Conservation (phyloP, 2,888 invertebrate species). For the Sicus ferrugineus region DNA sequence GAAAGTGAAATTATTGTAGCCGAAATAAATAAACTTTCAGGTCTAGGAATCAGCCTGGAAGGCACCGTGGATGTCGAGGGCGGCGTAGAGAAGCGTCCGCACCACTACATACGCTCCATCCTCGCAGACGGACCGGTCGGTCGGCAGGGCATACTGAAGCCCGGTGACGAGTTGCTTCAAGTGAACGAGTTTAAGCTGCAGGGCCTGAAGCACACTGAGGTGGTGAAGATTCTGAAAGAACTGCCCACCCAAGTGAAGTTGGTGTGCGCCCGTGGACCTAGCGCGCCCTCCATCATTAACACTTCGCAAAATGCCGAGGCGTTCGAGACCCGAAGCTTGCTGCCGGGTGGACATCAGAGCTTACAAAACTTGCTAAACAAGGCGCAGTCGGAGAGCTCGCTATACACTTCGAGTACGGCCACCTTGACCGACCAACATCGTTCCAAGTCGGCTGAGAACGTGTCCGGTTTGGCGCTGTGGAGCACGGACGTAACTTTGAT, state of each 20-base stretch:
- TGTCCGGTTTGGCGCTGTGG: constrained; percentile 97
- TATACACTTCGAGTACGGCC: constrained; percentile 86
- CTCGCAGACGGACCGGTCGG: constrained; percentile 97
- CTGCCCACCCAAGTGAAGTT: constrained; percentile 89
- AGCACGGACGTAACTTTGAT: constrained; percentile 91
- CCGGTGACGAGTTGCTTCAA: constrained; percentile 96
- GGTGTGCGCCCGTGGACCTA: constrained; percentile 83
- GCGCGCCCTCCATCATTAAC: constrained; percentile 74
- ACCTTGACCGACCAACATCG: constrained; percentile 78
- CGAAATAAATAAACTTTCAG: constrained; percentile 90
- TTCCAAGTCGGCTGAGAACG: constrained; percentile 93
- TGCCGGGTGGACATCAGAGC: constrained; percentile 87
- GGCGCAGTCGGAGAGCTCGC: constrained; percentile 94
- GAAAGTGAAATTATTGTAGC: constrained; percentile 90
- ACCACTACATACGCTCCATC: constrained; percentile 97
- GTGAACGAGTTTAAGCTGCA: constrained; percentile 92
- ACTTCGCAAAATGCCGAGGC: constrained; percentile 81
- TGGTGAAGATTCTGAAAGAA: constrained; percentile 93
- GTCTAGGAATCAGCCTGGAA: constrained; percentile 95
- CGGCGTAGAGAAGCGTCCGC: constrained; percentile 95
- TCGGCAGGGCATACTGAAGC: constrained; percentile 84
- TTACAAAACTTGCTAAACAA: constrained; percentile 84
- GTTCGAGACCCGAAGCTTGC: constrained; percentile 81
- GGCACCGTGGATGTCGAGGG: constrained; percentile 99
- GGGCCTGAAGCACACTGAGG: constrained; percentile 95